Evolutionary conservation across 2,113 vertebrate genomes (phyloP).

Genomic region (Machaerirhynchus nigripectus): DNA sequence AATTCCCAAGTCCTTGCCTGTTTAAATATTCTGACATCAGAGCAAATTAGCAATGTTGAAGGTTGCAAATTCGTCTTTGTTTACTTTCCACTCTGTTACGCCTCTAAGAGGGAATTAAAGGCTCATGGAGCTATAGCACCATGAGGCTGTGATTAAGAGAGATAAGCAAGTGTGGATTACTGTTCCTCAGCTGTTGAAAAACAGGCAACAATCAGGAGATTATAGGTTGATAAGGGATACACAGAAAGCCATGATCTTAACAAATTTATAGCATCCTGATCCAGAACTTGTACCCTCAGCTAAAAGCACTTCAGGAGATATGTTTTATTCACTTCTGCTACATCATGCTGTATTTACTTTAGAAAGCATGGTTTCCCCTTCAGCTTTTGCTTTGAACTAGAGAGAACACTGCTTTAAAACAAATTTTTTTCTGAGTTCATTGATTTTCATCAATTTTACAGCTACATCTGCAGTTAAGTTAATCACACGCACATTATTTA

Average conservation of each 20-base stretch:
- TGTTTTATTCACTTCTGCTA: neutral
- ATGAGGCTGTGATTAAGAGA: conserved; percentile 79
- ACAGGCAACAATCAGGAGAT: conserved; percentile 78
- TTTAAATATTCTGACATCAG: conserved; percentile 85
- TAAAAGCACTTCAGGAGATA: neutral
- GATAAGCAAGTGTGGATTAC: conserved; percentile 80
- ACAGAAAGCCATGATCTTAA: conserved; percentile 70
- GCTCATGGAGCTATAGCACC: conserved; percentile 73
- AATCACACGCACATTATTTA: neutral
- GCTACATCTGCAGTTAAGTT: neutral
- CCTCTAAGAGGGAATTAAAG: conserved; percentile 82
- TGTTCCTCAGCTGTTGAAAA: conserved; percentile 77
- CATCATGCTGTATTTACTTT: neutral
- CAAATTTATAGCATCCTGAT: conserved; percentile 54
- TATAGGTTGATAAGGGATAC: conserved; percentile 73
- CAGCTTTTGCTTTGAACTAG: neutral
- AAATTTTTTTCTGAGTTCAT: neutral
- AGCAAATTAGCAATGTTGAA: conserved; percentile 82
- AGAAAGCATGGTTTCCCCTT: neutral
- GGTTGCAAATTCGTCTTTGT: conserved; percentile 81
- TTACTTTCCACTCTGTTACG: conserved; percentile 82
- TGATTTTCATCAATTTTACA: neutral
- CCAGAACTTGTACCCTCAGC: neutral
- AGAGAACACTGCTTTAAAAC: neutral
- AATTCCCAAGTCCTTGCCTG: conserved; percentile 74